Base-by-base conservation (phyloP, 2,113 vertebrate species). In the Gambusia holbrooki region DNA sequence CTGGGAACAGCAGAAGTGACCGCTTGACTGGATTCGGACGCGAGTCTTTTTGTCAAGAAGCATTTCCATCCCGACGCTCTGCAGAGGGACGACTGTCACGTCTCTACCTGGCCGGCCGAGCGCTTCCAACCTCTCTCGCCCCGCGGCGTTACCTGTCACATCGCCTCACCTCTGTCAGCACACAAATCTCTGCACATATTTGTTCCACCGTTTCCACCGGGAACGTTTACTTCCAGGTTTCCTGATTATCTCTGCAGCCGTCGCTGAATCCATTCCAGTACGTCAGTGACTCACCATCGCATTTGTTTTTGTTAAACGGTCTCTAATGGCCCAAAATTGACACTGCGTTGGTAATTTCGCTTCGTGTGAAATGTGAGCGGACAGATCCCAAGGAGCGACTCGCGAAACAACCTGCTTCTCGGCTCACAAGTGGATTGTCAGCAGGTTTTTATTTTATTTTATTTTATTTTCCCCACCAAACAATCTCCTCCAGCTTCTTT, bases 1-100 rank as follows among this genome's bases (percentile, higher is more conserved):
- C 77, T 82, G 74, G 35, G 71, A 76, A 81, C 80, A 84, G 87
- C 89, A 90, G 48, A 88, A 83, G 60, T 82, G 86, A 80, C 89
- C 86, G 73, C 86, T 88, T 87, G 80, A 92, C 89, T 80, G 69
- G 73, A 85, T 85, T 87, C 84, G 84, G 82, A 88, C 79, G 81
- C 82, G 87, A 92, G 93, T 92, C 91, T 86, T 94, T 94, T 94
- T 93, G 93, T 93, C 93, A 94, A 90, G 89, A 90, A 15, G 71
- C 51, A 79, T 90, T 90, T 94, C 80, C 75, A 65, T 92, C 90
- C 89, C 71, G 73, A 74, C 90, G 90, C 74, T 4, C 61, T 68
- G 68, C 32, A 83, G 72, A 74, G 29, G 32, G 48, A 72, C 86
- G 82, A 73, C 80, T 89, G 80, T 90, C 91, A 88, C 62, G 86